Evolutionary conservation across 1,140 invertebrate species (phyloP), one percentile per base, ranked within the genome.

Genomic region (Homarus americanus): DNA sequence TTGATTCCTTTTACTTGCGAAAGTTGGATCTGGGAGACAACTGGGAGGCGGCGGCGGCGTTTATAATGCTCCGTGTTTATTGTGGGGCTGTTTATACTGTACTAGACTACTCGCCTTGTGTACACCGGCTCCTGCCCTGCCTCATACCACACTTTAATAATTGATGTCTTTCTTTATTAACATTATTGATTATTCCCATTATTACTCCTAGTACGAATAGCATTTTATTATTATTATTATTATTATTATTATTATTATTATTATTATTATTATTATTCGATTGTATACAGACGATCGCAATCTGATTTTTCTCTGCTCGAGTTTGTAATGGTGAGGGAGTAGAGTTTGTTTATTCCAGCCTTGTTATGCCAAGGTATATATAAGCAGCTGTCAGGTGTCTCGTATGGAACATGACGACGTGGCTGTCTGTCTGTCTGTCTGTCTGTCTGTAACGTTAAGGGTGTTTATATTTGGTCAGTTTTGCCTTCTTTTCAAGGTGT

Each of bases 1-100:
- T 91, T 91, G 91, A 91, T 91, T 91, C 91, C 84, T 87, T 75
- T 83, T 91, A 82, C 84, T 83, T 91, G 38, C 32, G 88, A 84
- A 90, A 87, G 91, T 75, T 91, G 91, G 83, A 82, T 83, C 79
- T 87, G 53, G 72, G 79, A 87, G 90, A 91, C 84, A 87, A 91
- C 84, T 82, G 58, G 34, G 53, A 63, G 75, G 76, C 63, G 44
- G 84, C 53, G 40, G 34, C 36, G 73, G 49, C 34, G 72, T 49
- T 75, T 34, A 34, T 49, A 75, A 41, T 40, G 28, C 82, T 80
- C 7, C 9, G 41, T 75, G 40, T 85, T 86, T 86, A 76, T 36
- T 86, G 83, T 36, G 41, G 20, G n/a, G 63, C 41, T 75, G 44
- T 40, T 44, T 63, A n/a, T 82, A 58, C 49, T n/a, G n/a, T n/a